Base-by-base conservation (phyloP, 2,797 vertebrate genomes). In the Lepidocolaptes lacrymiger region DNA sequence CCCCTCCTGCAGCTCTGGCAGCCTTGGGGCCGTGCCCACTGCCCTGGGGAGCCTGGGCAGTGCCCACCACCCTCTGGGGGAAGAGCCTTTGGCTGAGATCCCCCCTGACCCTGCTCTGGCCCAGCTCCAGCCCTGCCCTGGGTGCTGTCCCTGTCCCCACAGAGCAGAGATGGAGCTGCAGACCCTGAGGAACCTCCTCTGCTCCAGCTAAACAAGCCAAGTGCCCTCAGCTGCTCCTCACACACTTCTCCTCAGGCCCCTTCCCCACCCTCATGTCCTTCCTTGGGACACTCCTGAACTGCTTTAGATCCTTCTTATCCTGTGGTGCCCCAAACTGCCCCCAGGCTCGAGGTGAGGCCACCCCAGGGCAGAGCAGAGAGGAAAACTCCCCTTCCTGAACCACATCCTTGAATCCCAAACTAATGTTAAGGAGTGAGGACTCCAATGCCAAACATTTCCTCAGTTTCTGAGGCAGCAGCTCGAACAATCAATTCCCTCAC, bases 211-310 rank as follows among this genome's bases (percentile, higher is more conserved):
- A 58, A 59, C 32, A 17, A 34, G 24, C 55, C 37, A 1, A 2
- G n/a, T 32, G 46, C 8, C 37, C 46, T 43, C 66, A 52, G 3
- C 41, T 9, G 0, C n/a, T 19, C 52, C 63, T 79, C 7, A 0
- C 1, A 0, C 2, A 43, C 4, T 4, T 9, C 19, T 51, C 37
- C 19, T 51, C 37, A 12, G 3, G 48, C 12, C 6, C 14, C 14
- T 54, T 82, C 39, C n/a, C 27, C n/a, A 30, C 7, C 39, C 49
- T 28, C 1, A 0, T 27, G n/a, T 39, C 34, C 68, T 10, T 48
- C 41, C 30, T 48, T 21, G 11, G 55, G 78, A 5, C 13, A 5
- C 15, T 43, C 12, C 30, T 21, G 37, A 26, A 6, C 37, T 7
- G 7, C 24, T 61, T 17, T 28, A 24, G 51, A 2, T 4, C 24